A percentile compares a stretch with the other conserved stretches of the same genome.
Conservation (phyloP, 2,113 vertebrate species). For the Ramphastos sulfuratus region DNA sequence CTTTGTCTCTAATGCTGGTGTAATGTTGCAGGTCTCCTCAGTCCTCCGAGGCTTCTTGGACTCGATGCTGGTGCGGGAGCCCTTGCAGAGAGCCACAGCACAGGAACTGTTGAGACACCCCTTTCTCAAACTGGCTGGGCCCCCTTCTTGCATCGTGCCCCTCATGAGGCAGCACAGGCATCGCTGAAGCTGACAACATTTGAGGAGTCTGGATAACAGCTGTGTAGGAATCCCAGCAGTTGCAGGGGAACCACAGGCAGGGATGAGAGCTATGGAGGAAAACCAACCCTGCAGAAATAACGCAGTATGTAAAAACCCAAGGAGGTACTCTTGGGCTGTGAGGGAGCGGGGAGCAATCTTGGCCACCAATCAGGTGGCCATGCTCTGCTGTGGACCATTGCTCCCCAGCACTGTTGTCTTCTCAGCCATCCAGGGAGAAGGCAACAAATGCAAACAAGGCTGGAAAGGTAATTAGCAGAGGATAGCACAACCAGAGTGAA, state of each 20-base stretch:
- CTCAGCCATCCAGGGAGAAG: conserved; percentile 34
- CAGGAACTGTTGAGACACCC: conserved; percentile 92
- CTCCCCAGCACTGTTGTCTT: conserved; percentile 28
- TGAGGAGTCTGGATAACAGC: background rate
- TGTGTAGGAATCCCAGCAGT: background rate
- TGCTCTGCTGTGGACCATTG: background rate
- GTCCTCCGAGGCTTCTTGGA: conserved; percentile 93
- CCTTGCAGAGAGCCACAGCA: conserved; percentile 92
- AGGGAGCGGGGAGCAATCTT: conserved; percentile 9
- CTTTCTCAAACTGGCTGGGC: conserved; percentile 92
- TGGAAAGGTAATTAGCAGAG: conserved; percentile 9
- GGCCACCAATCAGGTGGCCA: background rate
- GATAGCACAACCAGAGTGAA: conserved; percentile 65
- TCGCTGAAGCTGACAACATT: conserved; percentile 72
- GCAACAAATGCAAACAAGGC: conserved; percentile 30
- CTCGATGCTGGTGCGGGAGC: conserved; percentile 95
- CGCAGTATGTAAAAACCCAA: background rate
- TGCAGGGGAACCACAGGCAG: background rate
- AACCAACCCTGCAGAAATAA: background rate
- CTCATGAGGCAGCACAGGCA: conserved; percentile 98
- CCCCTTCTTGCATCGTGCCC: conserved; percentile 94
- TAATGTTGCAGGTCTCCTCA: conserved; percentile 83
- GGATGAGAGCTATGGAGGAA: background rate
- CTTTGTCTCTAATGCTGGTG: background rate
- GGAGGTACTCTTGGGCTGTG: background rate